These are phyloP conservation scores for Enteromius argenteus DNA, from an alignment of 2,797 vertebrate species.

Conservation along the genomic window DNA sequence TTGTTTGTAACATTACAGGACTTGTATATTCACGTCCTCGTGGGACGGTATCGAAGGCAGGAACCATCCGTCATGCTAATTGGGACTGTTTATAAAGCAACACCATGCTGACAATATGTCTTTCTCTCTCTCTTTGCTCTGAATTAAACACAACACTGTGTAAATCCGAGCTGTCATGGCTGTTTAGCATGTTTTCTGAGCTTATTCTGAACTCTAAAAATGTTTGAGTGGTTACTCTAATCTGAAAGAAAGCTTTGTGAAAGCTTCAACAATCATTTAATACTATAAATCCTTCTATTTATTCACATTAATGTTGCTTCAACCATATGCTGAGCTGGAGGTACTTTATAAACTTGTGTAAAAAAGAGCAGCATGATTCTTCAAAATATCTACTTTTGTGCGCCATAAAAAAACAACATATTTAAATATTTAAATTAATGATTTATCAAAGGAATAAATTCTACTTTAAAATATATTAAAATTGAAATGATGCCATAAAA, in stretches of 20 bases:
- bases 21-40: conserved; percentile 71
- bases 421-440: too few species aligned
- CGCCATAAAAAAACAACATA: not conserved
- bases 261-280: not conserved
- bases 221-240: not conserved
- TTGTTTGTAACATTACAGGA: conserved; percentile 70
- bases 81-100: conserved; percentile 77
- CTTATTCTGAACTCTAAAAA: conserved; percentile 29
- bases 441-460: too few species aligned
- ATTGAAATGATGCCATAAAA: not conserved
- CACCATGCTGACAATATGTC: conserved; percentile 69
- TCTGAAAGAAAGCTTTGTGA: not conserved
- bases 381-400: not conserved
- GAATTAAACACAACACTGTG: conserved; percentile 66
- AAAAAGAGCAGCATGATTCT: not conserved
- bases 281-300: not conserved
- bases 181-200: conserved; percentile 63
- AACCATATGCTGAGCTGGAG: not conserved
- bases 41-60: conserved; percentile 66
- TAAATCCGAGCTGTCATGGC: conserved; percentile 65
- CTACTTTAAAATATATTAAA: too few species aligned
- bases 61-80: conserved; percentile 80
- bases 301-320: not conserved
- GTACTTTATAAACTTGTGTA: not conserved
- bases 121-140: conserved; percentile 69